Evolutionary conservation across 35 echinoderm and acorn worm genomes (phyloP), one percentile per base, ranked within the genome.

Genomic region (Lytechinus variegatus): DNA sequence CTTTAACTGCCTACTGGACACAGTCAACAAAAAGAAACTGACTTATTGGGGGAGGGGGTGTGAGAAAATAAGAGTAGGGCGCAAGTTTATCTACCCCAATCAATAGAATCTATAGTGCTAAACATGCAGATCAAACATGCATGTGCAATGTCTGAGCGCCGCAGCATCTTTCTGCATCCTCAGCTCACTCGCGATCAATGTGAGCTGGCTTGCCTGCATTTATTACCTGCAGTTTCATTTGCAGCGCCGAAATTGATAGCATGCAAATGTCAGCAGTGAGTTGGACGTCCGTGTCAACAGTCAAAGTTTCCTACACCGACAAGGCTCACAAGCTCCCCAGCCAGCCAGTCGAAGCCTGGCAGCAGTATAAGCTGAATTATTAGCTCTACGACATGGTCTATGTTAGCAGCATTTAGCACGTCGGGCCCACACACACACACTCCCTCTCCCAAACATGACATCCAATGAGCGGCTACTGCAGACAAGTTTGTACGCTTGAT

Each of bases 171-270:
- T 14, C 8, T 93, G 9, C 92, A 33, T 93, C 54, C 54, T 24
- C 9, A 3, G n/a, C 27, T 93, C 92, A 33, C 27, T 5, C 19
- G 21, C 92, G 53, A 93, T 93, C 92, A 93, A 93, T 93, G 92
- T 93, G 55, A 93, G 92, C 92, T 93, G 53, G n/a, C 92, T 24
- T 21, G 92, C 92, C 54, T 93, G 92, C 92, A 93, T 93, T 93
- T 93, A 57, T 93, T 93, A 93, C 92, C 92, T 93, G 92, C 92
- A 93, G 57, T 93, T 93, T 93, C 92, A 93, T 93, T 93, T 93
- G 92, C 92, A 93, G 52, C n/a, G 92, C 19, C 27, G 92, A 93
- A 93, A 93, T 93, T 93, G 92, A 93, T 93, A 93, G 92, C 92
- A 93, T 93, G 92, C 92, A 93, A 93, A 93, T 93, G 92, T 93